Evolutionary conservation across 1,140 invertebrate genomes (phyloP), one percentile per base, ranked within the genome.

Genomic region (Bacillus rossius): DNA sequence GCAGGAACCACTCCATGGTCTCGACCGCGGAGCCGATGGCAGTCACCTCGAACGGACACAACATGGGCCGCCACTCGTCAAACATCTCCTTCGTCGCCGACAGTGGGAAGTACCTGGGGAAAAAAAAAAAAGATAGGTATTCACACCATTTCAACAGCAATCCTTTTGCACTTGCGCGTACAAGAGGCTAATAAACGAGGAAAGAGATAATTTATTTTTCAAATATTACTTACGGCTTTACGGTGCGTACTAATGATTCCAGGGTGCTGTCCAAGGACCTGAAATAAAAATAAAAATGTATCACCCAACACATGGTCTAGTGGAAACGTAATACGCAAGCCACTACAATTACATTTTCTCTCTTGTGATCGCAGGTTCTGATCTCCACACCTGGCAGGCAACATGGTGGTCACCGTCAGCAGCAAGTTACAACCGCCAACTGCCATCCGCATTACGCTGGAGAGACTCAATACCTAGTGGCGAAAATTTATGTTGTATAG

Each of bases 41-140:
- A 55, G 69, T 55, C 61, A 58, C 61, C 65, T 86, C 84, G 71
- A 91, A 75, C 55, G 91, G 83, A 75, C 86, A 88, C 64, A 94
- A 67, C 55, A 81, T 76, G 14, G 93, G 92, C 52, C 87, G 77
- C 65, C 91, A 82, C 73, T 92, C 86, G 61, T 90, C 89, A 54
- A 97, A 71, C 66, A 98, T 94, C 76, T 97, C 94, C 73, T 86
- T 81, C 0, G 92, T 95, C 1, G 92, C 84, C 17, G 75, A 72
- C 17, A 81, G 65, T 4, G 84, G 78, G 67, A 94, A 94, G 73
- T 91, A 94, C 37, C 85, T 89, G 68, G 40, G 71, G 37, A 16
- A 34, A 8, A 54, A 26, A 17, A 7, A 17, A 48, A 22, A n/a
- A 19, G 55, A 58, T 17, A 47, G 51, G 23, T 47, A 5, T 23